Evolutionary conservation across 2,888 invertebrate species (phyloP).

Genomic region (Cheilosia variabilis): DNA sequence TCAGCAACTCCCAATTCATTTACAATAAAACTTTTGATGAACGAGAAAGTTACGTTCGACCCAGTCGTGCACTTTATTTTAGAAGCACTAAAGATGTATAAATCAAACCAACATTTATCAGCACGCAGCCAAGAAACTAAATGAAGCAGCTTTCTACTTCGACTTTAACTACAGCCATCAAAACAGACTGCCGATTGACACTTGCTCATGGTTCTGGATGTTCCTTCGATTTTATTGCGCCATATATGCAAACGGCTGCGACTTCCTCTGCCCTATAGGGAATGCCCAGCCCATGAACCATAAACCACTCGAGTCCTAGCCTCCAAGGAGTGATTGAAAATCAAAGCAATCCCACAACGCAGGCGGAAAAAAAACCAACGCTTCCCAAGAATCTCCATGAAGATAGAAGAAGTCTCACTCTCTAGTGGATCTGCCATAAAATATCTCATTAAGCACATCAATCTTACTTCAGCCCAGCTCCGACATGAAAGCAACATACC

Average conservation of each 20-base stretch:
- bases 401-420: conserved; percentile 17
- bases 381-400: conserved; percentile 11
- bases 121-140: no score
- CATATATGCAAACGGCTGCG: neutral
- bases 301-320: conserved; percentile 36
- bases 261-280: neutral
- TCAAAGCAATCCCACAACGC: conserved; percentile 4
- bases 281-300: conserved; percentile 1
- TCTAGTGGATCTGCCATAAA: conserved; percentile 21
- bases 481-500: conserved; percentile 23
- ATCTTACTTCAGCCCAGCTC: conserved; percentile 48
- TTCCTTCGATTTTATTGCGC: neutral
- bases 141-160: no score
- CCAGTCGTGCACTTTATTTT: no score
- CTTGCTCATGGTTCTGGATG: no score
- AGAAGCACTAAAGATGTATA: no score
- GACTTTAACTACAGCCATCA: no score
- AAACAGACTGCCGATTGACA: no score
- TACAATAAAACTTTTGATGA: no score
- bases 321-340: conserved; percentile 46
- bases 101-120: no score
- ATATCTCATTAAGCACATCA: conserved; percentile 63
- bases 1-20: no score
- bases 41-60: no score
- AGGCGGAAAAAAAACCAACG: neutral